These are phyloP conservation scores for Arrhopalites spinosus DNA, from an alignment of 2,888 invertebrate genomes.

Conservation along the genomic window DNA sequence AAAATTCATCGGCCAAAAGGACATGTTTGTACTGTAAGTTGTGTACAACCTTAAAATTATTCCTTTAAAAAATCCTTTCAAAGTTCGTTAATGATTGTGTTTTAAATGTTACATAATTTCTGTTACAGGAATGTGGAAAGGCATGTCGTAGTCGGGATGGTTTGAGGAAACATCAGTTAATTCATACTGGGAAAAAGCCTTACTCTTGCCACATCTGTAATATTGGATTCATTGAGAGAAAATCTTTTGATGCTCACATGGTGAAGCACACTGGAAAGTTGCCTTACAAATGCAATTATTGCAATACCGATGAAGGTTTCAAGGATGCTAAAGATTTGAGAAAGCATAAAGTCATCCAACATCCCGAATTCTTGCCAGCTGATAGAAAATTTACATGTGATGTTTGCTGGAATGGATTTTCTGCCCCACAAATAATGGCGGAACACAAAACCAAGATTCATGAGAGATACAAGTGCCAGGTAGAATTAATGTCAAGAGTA, in stretches of 20 bases:
- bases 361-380: conserved; percentile 33
- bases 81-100: too few species aligned
- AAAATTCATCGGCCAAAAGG: conserved; percentile 41
- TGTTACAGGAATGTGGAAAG: conserved; percentile 41
- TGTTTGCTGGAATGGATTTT: conserved; percentile 43
- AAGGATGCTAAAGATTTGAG: conserved; percentile 45
- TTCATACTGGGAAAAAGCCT: conserved; percentile 33
- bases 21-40: conserved; percentile 39
- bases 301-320: conserved; percentile 40
- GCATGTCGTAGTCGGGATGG: conserved; percentile 42
- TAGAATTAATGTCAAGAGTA: too few species aligned
- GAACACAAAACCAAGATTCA: conserved; percentile 41
- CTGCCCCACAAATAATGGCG: conserved; percentile 31
- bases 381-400: conserved; percentile 40
- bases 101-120: too few species aligned
- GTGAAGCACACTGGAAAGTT: conserved; percentile 38
- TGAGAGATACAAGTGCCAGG: conserved; percentile 46
- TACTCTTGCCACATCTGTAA: conserved; percentile 34
- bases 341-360: conserved; percentile 37
- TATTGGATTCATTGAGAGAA: conserved; percentile 39
- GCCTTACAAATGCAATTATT: conserved; percentile 37
- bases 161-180: conserved; percentile 33
- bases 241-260: conserved; percentile 42
- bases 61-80: too few species aligned
- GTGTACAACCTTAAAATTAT: too few species aligned